These are phyloP conservation scores for Sinocyclocheilus anophthalmus DNA, from an alignment of 2,113 vertebrate species.

Conservation along the genomic window DNA sequence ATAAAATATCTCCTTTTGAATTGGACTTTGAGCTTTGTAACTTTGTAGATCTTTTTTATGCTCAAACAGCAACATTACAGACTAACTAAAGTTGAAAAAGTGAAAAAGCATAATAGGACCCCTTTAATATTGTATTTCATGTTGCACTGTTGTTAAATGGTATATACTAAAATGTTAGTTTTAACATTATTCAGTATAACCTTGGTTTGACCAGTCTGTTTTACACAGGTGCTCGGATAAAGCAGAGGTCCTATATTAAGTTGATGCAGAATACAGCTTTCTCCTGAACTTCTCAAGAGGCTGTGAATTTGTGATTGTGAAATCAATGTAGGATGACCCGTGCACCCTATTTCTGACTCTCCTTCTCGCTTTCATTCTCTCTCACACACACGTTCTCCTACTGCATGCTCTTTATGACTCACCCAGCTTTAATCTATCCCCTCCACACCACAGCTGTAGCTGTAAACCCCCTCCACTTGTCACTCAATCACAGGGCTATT, in stretches of 20 bases:
- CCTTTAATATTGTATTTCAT: background rate
- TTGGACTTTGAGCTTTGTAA: too few relatives aligned
- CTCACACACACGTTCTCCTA: background rate
- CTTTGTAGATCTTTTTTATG: too few relatives aligned
- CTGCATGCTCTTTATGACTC: constrained; percentile 43
- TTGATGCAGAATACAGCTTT: background rate
- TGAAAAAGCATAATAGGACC: too few relatives aligned
- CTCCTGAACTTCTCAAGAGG: constrained; percentile 7
- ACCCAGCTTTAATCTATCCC: constrained; percentile 37
- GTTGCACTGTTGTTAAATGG: too few relatives aligned
- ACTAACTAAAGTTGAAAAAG: too few relatives aligned
- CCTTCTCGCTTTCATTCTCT: constrained; percentile 17
- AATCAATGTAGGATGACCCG: constrained; percentile 17
- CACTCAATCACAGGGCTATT: constrained; percentile 58
- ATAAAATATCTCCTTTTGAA: too few relatives aligned
- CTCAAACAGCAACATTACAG: too few relatives aligned
- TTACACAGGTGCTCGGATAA: background rate
- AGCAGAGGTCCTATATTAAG: background rate
- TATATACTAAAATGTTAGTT: background rate
- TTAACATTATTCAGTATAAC: background rate
- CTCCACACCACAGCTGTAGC: constrained; percentile 32
- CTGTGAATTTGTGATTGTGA: constrained; percentile 32
- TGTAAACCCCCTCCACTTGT: constrained; percentile 52
- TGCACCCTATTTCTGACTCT: constrained; percentile 27
- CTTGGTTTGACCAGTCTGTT: background rate